Evolutionary conservation across 2,113 vertebrate genomes (phyloP), one percentile per base, ranked within the genome.

Genomic region (Erpornis zantholeuca): DNA sequence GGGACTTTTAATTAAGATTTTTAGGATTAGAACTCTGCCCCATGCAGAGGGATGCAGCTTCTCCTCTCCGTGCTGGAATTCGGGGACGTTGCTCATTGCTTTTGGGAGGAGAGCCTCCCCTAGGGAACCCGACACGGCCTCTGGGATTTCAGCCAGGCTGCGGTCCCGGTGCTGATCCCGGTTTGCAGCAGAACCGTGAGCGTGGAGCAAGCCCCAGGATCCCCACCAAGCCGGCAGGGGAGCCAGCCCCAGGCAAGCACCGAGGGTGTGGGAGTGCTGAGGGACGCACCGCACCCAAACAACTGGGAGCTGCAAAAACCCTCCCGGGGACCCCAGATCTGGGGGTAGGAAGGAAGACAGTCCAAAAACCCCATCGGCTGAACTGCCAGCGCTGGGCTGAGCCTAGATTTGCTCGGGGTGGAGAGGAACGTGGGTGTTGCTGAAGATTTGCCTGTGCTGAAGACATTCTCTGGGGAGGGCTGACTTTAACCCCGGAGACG

Each of bases 131-230:
- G 0, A 7, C 6, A 5, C 0, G 1, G 29, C 4, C 18, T 2
- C 54, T 3, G 28, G 21, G 49, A 25, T 64, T 63, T 59, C 56
- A 82, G 40, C 10, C 0, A 0, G 81, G 71, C 77, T 61, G 45
- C 0, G 0, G 20, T 72, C 10, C 31, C 3, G 0, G 31, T 2
- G 15, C 50, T 10, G 20, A 65, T 40, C 40, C n/a, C 0, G 0
- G 8, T 24, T 18, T 29, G 53, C 6, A 18, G 65, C 53, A 76
- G 82, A 1, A 0, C 31, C 17, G 29, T 0, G 3, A 75, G 52
- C 4, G 2, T 0, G 1, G 57, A 27, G 19, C 1, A 2, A 81
- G 38, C 50, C 44, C 53, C 18, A 6, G 29, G 14, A 33, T 4
- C 20, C 24, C 40, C 25, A 11, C 23, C 10, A 0, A 45, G 56